These are phyloP conservation scores for Sphaerolaimus hirsutus DNA, from an alignment of 2,888 invertebrate genomes.

Conservation along the genomic window DNA sequence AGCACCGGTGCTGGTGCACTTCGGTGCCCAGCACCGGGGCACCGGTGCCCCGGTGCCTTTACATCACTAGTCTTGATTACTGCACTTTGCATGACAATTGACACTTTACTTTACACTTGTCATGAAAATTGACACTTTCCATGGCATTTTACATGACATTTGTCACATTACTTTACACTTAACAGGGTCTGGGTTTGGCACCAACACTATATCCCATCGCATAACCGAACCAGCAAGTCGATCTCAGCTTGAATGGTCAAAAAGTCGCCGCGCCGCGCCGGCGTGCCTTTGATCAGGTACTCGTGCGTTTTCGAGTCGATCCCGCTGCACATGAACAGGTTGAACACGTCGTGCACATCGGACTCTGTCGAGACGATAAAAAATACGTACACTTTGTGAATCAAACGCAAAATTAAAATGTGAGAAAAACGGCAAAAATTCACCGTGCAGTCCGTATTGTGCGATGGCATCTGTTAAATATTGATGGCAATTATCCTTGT, in stretches of 20 bases:
- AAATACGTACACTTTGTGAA: not conserved
- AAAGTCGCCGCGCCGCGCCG: not conserved
- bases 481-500: not conserved
- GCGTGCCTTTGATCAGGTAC: constrained; percentile 2
- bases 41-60: too few relatives aligned
- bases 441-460: not conserved
- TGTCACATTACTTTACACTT: too few relatives aligned
- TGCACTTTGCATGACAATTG: too few relatives aligned
- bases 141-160: too few relatives aligned
- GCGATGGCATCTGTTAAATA: not conserved
- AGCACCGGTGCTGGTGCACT: too few relatives aligned
- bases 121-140: too few relatives aligned
- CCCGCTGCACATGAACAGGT: constrained; percentile 2
- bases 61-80: too few relatives aligned
- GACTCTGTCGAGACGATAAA: not conserved
- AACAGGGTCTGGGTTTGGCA: too few relatives aligned
- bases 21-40: too few relatives aligned
- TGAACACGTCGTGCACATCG: constrained; percentile 2
- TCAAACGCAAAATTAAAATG: not conserved
- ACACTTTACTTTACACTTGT: too few relatives aligned
- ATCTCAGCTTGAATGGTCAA: not conserved
- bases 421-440: not conserved
- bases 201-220: too few relatives aligned
- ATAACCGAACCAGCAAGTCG: constrained; percentile 1
- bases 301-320: not conserved